Base-by-base conservation (phyloP, 2,113 vertebrate species). In the Phyllostomus discolor region DNA sequence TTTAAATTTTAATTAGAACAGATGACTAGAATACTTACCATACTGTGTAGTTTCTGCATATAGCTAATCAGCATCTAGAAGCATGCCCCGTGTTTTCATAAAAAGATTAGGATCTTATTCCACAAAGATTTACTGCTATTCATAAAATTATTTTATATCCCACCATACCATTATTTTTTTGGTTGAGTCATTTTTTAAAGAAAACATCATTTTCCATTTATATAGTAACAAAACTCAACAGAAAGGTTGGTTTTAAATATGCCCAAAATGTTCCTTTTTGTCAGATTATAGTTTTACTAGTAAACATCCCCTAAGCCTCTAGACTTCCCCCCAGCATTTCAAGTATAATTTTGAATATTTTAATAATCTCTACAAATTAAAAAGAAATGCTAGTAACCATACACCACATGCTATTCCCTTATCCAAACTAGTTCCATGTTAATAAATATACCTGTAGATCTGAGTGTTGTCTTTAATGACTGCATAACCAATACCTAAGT, bases 1-100 rank as follows among this genome's bases (percentile, higher is more conserved):
- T 99, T 99, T 98, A 94, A 98, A 98, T 98, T 98, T 98, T 98
- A 99, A 98, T 99, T 99, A 98, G 98, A 98, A 98, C 95, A 97
- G 95, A 98, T 98, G 98, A 98, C 97, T 98, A 92, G 94, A 97
- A 98, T 98, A 94, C 82, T 98, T 98, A 95, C 75, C 62, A 94
- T 98, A 98, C 0, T 10, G 88, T 94, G 82, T 95, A 94, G 90
- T 97, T 98, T 97, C 93, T 97, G 86, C 96, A 89, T 75, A 38
- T 79, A 83, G 89, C 93, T 98, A 96, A 98, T 98, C 97, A 98
- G 90, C 95, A 97, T 91, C 89, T 46, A 96, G 75, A 96, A 95
- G 54, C 89, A 96, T 94, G 69, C 2, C 73, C 75, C 9, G 16
- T 66, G 75, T 19, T 95, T 95, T 96, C 94, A 96, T 95, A 97